Base-by-base conservation (phyloP, 2,888 invertebrate genomes). In the Trimorus sp. region DNA sequence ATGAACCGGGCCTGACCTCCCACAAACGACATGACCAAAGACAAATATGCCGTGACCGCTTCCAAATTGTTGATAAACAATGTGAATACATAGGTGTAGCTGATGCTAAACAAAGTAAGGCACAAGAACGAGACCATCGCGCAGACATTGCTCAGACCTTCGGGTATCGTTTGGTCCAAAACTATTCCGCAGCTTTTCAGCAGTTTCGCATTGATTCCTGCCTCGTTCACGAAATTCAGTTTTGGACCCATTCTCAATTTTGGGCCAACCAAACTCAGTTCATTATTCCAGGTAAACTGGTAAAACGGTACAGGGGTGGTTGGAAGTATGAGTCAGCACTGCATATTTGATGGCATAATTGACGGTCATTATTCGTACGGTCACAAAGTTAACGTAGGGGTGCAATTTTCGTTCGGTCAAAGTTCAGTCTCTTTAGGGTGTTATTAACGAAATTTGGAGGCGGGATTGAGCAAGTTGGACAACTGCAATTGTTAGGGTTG, bases 1-100 rank as follows among this genome's bases (percentile, higher is more conserved):
- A 53, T 48, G 49, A 81, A 81, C 0, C 81, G 71, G 14, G 38
- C 26, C n/a, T 81, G 77, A 26, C 81, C 81, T 16, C 81, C 75
- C 8, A 73, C 45, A n/a, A 81, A 81, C 0, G 81, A 81, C 81
- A 81, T 81, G 7, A 76, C 77, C 4, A 81, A 48, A 5, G 81
- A 81, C 11, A 81, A 7, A 40, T 68, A 76, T 1, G 77, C 69
- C 11, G 54, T 59, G 0, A 77, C 73, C 8, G 59, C 58, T 37
- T 81, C 81, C 0, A 81, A 16, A 66, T 77, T 76, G n/a, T 51
- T 68, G 12, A 73, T 63, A 7, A 37, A 68, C 16, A 76, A 42
- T 14, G 58, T 7, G 36, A 76, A 81, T 49, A 63, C 63, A 11
- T 38, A 73, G 1, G 68, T 68, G 14, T 77, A 81, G 0, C 38